Evolutionary conservation across 2,888 invertebrate species (phyloP).

Genomic region (Thecophora atra): DNA sequence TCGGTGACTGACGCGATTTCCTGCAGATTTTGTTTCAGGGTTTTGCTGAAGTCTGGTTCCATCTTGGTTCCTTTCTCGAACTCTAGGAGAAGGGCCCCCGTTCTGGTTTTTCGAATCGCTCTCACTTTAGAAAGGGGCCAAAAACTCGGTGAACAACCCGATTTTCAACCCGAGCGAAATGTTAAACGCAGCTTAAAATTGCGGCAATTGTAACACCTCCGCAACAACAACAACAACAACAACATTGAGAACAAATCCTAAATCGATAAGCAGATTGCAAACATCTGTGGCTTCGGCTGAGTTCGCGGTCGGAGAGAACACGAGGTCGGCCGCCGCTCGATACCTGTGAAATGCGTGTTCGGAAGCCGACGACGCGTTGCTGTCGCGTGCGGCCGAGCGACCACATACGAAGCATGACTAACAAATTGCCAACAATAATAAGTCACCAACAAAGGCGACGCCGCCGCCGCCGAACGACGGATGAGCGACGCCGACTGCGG

Average conservation of each 20-base stretch:
- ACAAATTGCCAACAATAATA: slow-evolving; percentile 54
- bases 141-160: neutral
- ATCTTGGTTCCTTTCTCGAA: too few relatives aligned
- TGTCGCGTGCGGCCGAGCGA: slow-evolving; percentile 36
- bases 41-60: too few relatives aligned
- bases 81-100: too few relatives aligned
- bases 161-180: neutral
- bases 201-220: neutral
- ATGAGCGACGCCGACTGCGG: slow-evolving; percentile 38
- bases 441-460: slow-evolving; percentile 47
- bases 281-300: neutral
- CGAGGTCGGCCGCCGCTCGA: neutral
- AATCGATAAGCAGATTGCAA: slow-evolving; percentile 9
- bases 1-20: too few relatives aligned
- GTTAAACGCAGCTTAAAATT: slow-evolving; percentile 19
- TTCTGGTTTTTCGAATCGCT: too few relatives aligned
- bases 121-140: neutral
- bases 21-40: too few relatives aligned
- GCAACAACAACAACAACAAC: neutral
- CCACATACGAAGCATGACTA: slow-evolving; percentile 44
- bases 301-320: neutral
- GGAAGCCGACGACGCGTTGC: slow-evolving; percentile 24
- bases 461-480: slow-evolving; percentile 43
- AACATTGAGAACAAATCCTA: neutral
- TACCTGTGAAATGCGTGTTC: neutral